Evolutionary conservation across 2,113 vertebrate species (phyloP), one percentile per base, ranked within the genome.

Genomic region (Syngnathus scovelli): DNA sequence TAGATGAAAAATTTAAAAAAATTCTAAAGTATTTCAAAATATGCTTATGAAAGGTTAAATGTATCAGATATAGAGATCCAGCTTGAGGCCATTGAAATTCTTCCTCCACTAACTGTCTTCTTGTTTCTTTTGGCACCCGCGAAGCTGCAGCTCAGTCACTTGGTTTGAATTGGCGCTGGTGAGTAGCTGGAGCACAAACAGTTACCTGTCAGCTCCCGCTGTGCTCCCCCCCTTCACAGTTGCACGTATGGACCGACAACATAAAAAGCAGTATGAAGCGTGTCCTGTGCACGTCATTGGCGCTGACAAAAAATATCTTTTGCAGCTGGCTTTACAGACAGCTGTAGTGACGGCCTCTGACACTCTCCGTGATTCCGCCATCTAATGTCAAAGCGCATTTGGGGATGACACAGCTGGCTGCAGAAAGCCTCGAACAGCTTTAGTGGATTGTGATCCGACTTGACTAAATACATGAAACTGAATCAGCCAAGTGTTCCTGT

Each of bases 161-260:
- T 62, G 77, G 84, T 81, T 88, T 82, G 56, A 55, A 37, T 85
- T 88, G 83, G 81, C 84, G 67, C 16, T 0, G 18, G n/a, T 27
- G 71, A 74, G 72, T 67, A 46, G 76, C 66, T 77, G 75, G 71
- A 85, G 76, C 69, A 71, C 78, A 83, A 85, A 83, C 68, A 39
- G n/a, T 66, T 82, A 85, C 79, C 79, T 84, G 83, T 84, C 81
- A 83, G 77, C 71, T 82, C 66, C 74, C 15, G 69, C 66, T 80
- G 68, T 36, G 44, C 38, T 61, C 61, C 56, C 41, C 61, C 56
- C 41, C 63, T 3, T 65, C 48, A 12, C 11, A 13, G 33, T 64
- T 55, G 39, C 49, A 54, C 1, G 38, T 55, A 38, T 33, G 27
- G 21, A 43, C 33, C n/a, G 21, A 67, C 61, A 66, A 38, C 63